A percentile compares a stretch with the other conserved stretches of the same genome.
Evolutionary conservation across 2,797 vertebrate genomes (phyloP).

Genomic region (Ispidina picta): DNA sequence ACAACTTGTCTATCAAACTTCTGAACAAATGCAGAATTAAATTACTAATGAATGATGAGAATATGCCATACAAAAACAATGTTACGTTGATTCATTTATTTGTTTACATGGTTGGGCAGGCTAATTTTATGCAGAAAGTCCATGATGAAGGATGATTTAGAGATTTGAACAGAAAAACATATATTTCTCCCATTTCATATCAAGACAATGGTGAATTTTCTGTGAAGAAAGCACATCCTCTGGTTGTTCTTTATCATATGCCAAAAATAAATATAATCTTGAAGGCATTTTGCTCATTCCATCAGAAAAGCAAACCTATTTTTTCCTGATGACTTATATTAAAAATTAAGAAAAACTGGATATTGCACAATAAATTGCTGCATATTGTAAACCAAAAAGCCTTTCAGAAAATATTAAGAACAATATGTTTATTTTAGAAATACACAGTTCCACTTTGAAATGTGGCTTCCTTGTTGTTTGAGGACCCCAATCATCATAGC

Average conservation of each 20-base stretch:
- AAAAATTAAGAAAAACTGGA: slow-evolving; percentile 40
- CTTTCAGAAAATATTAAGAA: slow-evolving; percentile 35
- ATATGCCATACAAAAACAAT: slow-evolving; percentile 39
- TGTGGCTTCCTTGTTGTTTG: slow-evolving; percentile 3
- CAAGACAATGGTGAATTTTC: not conserved
- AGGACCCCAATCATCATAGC: not conserved
- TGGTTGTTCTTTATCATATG: not conserved
- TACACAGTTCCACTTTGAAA: not conserved
- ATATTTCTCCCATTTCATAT: slow-evolving; percentile 7
- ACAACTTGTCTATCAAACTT: slow-evolving; percentile 50
- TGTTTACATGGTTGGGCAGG: slow-evolving; percentile 31
- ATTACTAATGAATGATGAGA: slow-evolving; percentile 43
- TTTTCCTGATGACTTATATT: slow-evolving; percentile 7
- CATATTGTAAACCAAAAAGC: slow-evolving; percentile 26
- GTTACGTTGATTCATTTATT: slow-evolving; percentile 53
- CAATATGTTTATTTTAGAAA: slow-evolving; percentile 21
- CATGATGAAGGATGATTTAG: slow-evolving; percentile 1
- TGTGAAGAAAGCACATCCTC: not conserved
- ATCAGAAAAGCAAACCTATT: not conserved
- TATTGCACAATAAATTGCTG: not conserved
- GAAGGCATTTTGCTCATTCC: not conserved
- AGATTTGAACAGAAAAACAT: slow-evolving; percentile 17
- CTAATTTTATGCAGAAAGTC: slow-evolving; percentile 36
- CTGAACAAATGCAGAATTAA: slow-evolving; percentile 40
- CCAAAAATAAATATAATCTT: not conserved